Base-by-base conservation (phyloP, 2,888 invertebrate species). In the Belgica antarctica region DNA sequence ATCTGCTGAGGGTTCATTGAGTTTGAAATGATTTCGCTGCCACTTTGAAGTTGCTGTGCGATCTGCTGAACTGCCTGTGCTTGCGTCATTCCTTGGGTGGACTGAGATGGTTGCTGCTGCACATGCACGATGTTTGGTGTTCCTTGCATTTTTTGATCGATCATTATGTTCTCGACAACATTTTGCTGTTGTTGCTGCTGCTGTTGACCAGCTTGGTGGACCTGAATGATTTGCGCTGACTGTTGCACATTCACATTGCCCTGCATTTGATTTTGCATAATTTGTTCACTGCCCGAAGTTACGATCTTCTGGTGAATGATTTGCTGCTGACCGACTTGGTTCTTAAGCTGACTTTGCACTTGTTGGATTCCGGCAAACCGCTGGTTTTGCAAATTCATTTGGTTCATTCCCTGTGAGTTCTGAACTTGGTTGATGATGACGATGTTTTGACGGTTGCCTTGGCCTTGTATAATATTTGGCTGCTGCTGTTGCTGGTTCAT, bases 1-100 rank as follows among this genome's bases (percentile, higher is more conserved):
- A 87, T 87, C 73, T 86, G 84, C 62, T 83, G 83, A 22, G 52
- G 3, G 12, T 52, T 52, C 22, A 52, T 52, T 76, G 76, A 15
- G 75, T 76, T 70, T 76, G 77, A 2, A 78, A 47, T 25, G 22
- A 47, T 47, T 66, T 77, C 1, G 77, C 76, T 22, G 77, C 77
- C 77, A 2, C 75, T 74, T 71, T 76, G 73, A 62, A 77, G 78
- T 65, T 73, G 73, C 63, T 73, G 75, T 10, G 72, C 72, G 63
- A 73, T 73, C 71, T 77, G 79, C 69, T 75, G 77, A 4, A 72
- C 71, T 68, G 71, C 73, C 71, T 75, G 74, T 57, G 72, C 72
- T 62, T 79, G 31, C 31, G 77, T 78, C 24, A 82, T 80, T 66
- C 78, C 79, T 47, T 80, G 78, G 10, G 77, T 74, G 63, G 78